A percentile compares a stretch with the other conserved stretches of the same genome.
These are phyloP conservation scores for Lampris incognitus DNA, from an alignment of 2,113 vertebrate genomes.

Conservation along the genomic window DNA sequence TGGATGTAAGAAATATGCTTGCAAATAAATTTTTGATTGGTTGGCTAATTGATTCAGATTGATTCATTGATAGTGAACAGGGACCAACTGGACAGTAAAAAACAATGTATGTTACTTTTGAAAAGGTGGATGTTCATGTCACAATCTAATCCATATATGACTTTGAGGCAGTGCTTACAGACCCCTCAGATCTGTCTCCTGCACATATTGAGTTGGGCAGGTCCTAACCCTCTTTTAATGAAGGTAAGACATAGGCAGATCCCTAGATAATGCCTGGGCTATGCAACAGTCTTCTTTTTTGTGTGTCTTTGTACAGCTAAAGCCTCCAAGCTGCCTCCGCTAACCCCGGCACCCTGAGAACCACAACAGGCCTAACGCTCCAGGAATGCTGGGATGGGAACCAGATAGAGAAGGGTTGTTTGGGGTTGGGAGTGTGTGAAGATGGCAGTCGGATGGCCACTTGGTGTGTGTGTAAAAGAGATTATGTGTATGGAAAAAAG, in stretches of 20 bases:
- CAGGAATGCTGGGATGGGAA: conserved; percentile 62
- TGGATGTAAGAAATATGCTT: too few relatives aligned
- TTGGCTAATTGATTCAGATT: too few relatives aligned
- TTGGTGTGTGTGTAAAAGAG: not conserved
- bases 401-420: not conserved
- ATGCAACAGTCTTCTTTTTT: not conserved
- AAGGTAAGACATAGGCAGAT: conserved; percentile 29
- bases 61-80: too few relatives aligned
- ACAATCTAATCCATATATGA: not conserved
- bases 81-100: too few relatives aligned
- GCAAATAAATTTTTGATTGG: too few relatives aligned
- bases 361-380: conserved; percentile 40
- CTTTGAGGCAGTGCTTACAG: not conserved
- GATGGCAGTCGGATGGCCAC: too few relatives aligned
- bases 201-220: conserved; percentile 9
- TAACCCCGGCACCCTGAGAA: conserved; percentile 52
- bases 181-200: not conserved
- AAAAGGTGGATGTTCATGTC: not conserved
- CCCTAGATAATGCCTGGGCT: conserved; percentile 25
- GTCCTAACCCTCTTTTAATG: conserved; percentile 30
- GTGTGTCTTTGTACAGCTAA: conserved; percentile 37
- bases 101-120: too few relatives aligned
- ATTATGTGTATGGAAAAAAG: not conserved
- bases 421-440: too few relatives aligned
- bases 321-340: conserved; percentile 15